Percentiles rank a stretch among this genome's conserved stretches.
Conservation (phyloP, 2,113 vertebrate species). For the Cyanistes caeruleus region DNA sequence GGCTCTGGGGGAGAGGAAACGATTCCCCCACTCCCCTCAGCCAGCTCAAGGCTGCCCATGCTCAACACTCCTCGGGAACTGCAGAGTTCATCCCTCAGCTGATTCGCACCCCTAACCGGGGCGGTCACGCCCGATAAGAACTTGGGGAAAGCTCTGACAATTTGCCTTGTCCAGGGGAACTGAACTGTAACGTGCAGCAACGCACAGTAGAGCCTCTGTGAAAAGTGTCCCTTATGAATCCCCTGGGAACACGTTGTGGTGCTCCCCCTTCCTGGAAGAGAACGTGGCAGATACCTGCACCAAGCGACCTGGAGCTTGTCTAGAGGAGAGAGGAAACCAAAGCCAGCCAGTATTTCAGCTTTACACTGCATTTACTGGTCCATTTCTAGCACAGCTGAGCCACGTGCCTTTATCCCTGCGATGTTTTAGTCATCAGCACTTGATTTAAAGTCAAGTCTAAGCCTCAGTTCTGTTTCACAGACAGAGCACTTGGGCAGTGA, state of each 20-base stretch:
- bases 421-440: not conserved
- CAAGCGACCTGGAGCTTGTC: not conserved
- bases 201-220: not conserved
- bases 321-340: not conserved
- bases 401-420: not conserved
- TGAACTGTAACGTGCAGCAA: not conserved
- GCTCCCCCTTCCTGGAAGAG: not conserved
- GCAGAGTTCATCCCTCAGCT: not conserved
- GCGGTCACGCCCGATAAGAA: not conserved
- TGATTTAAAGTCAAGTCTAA: not conserved
- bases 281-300: not conserved
- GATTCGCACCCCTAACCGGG: not conserved
- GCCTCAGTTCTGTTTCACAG: not conserved
- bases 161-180: not conserved
- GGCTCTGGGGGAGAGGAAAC: not conserved
- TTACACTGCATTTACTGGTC: not conserved
- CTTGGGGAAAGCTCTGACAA: not conserved
- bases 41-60: not conserved
- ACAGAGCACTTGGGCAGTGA: not conserved
- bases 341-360: not conserved
- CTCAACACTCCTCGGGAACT: not conserved
- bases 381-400: not conserved
- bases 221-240: rapidly evolving
- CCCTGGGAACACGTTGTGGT: not conserved
- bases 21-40: not conserved